Conservation (phyloP, 2,113 vertebrate species). For the human region DNA sequence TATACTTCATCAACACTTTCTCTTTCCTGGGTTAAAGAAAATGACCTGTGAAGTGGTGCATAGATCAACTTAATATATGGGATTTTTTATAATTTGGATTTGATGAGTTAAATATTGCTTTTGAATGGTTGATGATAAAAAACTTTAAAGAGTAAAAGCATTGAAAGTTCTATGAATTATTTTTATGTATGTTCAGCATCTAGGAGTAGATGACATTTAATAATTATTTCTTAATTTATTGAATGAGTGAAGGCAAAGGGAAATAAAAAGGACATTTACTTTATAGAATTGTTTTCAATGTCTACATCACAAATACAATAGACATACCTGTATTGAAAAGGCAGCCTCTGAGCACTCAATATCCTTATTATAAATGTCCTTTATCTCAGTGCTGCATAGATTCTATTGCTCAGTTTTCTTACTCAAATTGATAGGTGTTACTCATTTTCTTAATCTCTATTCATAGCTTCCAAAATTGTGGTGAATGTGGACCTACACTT, state of each 20-base stretch:
- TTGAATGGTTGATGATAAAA: background rate
- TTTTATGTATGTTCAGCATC: background rate
- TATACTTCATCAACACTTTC: background rate
- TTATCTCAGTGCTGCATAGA: background rate
- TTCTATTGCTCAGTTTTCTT: background rate
- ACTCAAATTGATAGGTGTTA: background rate
- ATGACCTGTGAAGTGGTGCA: background rate
- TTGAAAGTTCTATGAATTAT: background rate
- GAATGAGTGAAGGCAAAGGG: background rate
- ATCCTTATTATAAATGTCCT: background rate
- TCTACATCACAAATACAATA: background rate
- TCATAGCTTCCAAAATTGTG: background rate
- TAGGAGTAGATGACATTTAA: background rate
- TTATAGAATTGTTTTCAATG: slow-evolving; percentile 14
- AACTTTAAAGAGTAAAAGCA: background rate
- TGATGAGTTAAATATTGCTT: background rate
- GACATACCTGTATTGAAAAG: background rate
- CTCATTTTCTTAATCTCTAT: background rate
- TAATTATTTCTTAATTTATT: background rate
- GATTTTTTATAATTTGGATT: background rate
- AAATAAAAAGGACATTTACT: background rate
- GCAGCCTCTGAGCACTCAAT: background rate
- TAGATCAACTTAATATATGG: background rate
- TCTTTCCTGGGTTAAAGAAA: background rate
- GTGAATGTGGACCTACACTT: background rate